Base-by-base conservation (phyloP, 2,113 vertebrate genomes). In the Ochotona princeps region DNA sequence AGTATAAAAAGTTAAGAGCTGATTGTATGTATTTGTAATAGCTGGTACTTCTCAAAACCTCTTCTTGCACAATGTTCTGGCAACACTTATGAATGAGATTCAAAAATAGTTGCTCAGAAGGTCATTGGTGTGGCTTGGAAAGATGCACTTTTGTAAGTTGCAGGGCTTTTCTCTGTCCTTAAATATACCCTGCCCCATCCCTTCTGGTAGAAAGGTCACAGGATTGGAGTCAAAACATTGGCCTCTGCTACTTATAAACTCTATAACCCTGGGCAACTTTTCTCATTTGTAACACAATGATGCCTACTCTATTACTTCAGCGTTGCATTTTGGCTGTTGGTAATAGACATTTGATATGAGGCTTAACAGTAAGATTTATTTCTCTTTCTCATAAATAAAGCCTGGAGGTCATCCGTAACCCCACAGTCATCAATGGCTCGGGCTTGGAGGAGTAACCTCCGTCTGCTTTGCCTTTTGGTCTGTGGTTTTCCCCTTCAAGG, bases 171-270 rank as follows among this genome's bases (percentile, higher is more conserved):
- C 75, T 95, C 83, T 80, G 81, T 82, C 84, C 80, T 79, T 89
- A 94, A 91, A 91, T 89, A 92, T 35, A 67, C 67, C 54, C 66
- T 92, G 81, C 61, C 65, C 63, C 28, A 26, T 87, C 38, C 49
- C 83, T 81, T 93, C 74, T 73, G 70, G 81, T 32, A 79, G 87
- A 95, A 91, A 96, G 87, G 92, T 89, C 90, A n/a, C 23, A 79
- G 57, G 70, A 21, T 28, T 25, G 26, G 65, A 91, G 60, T 72
- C 69, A 67, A 61, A 38, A 38, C 25, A 51, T 54, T 93, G 93
- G 38, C 89, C 70, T 88, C 83, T 80, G 74, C 32, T 69, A 5
- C 92, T 88, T 80, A 74, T 21, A 38, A 81, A 72, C 92, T 38
- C 7, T 74, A 67, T 69, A 35, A 87, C 70, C n/a, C 60, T 47